phyloP scores from a whole-genome alignment of 2,888 invertebrate species.

The Drosophila helvetica region DNA sequence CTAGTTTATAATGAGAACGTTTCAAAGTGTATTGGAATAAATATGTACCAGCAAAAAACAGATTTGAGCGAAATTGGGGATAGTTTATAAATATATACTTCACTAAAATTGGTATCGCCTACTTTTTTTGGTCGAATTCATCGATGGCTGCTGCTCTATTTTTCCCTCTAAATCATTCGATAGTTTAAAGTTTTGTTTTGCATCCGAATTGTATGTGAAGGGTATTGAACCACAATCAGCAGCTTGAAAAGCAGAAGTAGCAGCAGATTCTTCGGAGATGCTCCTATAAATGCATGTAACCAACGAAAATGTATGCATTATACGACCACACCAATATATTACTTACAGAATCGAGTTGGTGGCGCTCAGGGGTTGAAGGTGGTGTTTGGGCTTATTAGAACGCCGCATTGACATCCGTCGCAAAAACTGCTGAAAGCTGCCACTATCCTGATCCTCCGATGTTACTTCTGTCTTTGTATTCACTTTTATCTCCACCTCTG shows the following conservation, averaged over 20 bases:
- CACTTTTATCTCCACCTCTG: background rate
- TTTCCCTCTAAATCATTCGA: constrained; percentile 1
- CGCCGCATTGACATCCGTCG: constrained; percentile 83
- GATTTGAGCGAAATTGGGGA: no score
- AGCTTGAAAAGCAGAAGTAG: constrained; percentile 63
- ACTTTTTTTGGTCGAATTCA: background rate
- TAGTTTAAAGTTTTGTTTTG: constrained; percentile 51
- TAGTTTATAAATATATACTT: no score
- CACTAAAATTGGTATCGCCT: background rate
- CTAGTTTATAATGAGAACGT: no score
- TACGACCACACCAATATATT: background rate
- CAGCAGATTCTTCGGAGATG: constrained; percentile 77
- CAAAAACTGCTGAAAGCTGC: constrained; percentile 83
- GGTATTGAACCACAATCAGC: constrained; percentile 68
- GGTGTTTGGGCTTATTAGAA: constrained; percentile 77
- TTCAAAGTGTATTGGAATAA: no score
- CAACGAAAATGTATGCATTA: background rate
- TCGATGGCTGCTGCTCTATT: background rate
- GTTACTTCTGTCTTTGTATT: background rate
- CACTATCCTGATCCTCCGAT: constrained; percentile 47
- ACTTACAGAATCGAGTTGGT: constrained; percentile 84
- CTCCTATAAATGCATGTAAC: constrained; percentile 59
- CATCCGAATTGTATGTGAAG: constrained; percentile 47
- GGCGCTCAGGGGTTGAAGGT: constrained; percentile 75
- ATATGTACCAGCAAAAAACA: no score